These are phyloP conservation scores for Calliphora vomitoria DNA, from an alignment of 2,888 invertebrate genomes.

Conservation along the genomic window DNA sequence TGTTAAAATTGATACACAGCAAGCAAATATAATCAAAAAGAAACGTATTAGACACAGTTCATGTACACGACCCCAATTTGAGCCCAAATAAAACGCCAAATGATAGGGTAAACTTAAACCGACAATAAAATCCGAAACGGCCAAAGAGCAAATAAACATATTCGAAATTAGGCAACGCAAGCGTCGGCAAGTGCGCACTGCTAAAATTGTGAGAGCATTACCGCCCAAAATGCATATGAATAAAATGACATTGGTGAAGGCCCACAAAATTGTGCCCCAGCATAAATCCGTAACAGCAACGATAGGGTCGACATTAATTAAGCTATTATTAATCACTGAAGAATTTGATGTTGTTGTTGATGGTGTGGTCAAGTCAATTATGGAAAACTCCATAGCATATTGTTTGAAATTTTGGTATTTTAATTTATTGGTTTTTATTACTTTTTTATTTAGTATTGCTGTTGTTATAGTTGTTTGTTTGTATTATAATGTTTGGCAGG, in stretches of 20 bases:
- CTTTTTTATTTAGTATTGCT: neutral
- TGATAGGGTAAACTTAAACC: constrained; percentile 92
- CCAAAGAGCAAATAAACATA: constrained; percentile 91
- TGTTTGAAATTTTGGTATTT: constrained; percentile 25
- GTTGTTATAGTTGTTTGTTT: neutral
- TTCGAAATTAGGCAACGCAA: constrained; percentile 90
- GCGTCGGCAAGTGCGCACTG: constrained; percentile 89
- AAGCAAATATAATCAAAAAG: constrained; percentile 90
- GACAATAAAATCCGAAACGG: constrained; percentile 91
- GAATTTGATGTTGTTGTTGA: constrained; percentile 14
- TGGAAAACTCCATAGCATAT: constrained; percentile 55
- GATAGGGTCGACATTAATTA: constrained; percentile 12
- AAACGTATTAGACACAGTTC: constrained; percentile 89
- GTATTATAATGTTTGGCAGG: neutral
- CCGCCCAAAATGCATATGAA: constrained; percentile 89
- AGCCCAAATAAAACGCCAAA: constrained; percentile 89
- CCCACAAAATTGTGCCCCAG: constrained; percentile 85
- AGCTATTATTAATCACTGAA: constrained; percentile 24
- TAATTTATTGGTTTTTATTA: neutral
- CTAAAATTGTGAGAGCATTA: constrained; percentile 91
- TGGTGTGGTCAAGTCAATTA: constrained; percentile 25
- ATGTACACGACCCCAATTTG: constrained; percentile 87
- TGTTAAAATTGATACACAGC: constrained; percentile 92
- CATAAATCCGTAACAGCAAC: constrained; percentile 16
- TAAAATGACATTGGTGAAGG: constrained; percentile 88